A percentile compares a stretch with the other conserved stretches of the same genome.
These are phyloP conservation scores for Nephrotoma flavescens DNA, from an alignment of 2,888 invertebrate genomes.

Conservation along the genomic window DNA sequence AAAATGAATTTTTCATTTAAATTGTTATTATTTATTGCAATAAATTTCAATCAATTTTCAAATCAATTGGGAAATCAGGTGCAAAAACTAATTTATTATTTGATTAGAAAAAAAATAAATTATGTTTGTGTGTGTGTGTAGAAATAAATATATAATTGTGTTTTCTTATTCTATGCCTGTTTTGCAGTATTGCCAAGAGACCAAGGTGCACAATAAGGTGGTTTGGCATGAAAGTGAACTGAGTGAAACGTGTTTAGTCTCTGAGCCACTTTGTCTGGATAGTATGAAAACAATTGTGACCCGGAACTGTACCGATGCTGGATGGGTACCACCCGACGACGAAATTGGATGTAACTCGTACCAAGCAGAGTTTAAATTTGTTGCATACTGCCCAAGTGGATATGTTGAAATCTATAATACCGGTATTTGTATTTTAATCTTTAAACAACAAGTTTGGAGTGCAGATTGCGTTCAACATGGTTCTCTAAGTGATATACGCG, in stretches of 20 bases:
- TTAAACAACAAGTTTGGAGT: background rate
- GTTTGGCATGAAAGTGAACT: background rate
- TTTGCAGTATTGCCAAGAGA: background rate
- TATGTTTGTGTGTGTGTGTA: background rate
- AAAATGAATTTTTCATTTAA: background rate
- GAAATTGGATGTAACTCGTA: background rate
- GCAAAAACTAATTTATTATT: background rate
- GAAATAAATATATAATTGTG: background rate
- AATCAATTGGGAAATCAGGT: background rate
- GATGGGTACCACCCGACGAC: background rate
- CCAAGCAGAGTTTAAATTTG: background rate
- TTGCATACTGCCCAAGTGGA: background rate
- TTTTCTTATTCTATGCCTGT: background rate
- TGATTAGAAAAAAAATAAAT: background rate
- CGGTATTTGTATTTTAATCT: background rate
- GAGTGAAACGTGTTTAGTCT: background rate
- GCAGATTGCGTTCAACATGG: background rate
- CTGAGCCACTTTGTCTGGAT: background rate
- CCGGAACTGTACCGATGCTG: background rate
- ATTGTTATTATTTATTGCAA: background rate
- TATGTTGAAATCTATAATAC: background rate
- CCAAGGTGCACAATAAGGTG: background rate
- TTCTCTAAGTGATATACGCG: background rate
- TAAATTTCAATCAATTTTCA: background rate
- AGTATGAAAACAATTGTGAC: background rate